These are phyloP conservation scores for Lepeophtheirus salmonis DNA, from an alignment of 1,140 invertebrate genomes.

Conservation along the genomic window DNA sequence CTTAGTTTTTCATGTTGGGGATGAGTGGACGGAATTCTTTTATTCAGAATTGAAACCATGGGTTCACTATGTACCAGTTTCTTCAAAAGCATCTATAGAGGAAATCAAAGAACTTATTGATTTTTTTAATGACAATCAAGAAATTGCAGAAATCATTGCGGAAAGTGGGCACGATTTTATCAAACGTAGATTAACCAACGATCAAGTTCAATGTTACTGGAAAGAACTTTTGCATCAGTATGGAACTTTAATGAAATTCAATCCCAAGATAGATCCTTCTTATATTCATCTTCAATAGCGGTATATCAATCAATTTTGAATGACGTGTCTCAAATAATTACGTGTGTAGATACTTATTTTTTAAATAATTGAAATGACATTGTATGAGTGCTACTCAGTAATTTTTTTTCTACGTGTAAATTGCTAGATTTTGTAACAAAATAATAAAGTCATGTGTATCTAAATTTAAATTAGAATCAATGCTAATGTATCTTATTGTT, in stretches of 20 bases:
- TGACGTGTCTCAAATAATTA: too few species aligned
- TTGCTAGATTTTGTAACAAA: too few species aligned
- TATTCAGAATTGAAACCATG: conserved; percentile 76
- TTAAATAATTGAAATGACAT: too few species aligned
- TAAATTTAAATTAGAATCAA: too few species aligned
- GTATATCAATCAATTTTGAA: too few species aligned
- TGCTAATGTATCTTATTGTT: too few species aligned
- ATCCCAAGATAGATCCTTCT: background rate
- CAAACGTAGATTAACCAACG: conserved; percentile 57
- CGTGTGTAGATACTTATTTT: too few species aligned
- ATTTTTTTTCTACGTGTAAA: too few species aligned
- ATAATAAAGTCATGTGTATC: too few species aligned
- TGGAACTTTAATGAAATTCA: background rate
- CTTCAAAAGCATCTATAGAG: conserved; percentile 41
- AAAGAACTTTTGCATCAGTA: background rate
- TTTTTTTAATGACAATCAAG: conserved; percentile 58
- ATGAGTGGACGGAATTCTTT: conserved; percentile 91
- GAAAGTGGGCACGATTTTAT: conserved; percentile 57
- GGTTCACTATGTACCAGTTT: conserved; percentile 84
- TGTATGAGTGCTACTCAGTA: too few species aligned
- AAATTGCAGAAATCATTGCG: conserved; percentile 57
- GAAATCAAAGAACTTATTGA: conserved; percentile 48
- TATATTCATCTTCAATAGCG: too few species aligned
- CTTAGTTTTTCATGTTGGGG: conserved; percentile 83
- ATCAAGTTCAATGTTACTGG: conserved; percentile 75